Conservation (phyloP, 2,888 invertebrate species). For the Amblyjoppa fuscipennis region DNA sequence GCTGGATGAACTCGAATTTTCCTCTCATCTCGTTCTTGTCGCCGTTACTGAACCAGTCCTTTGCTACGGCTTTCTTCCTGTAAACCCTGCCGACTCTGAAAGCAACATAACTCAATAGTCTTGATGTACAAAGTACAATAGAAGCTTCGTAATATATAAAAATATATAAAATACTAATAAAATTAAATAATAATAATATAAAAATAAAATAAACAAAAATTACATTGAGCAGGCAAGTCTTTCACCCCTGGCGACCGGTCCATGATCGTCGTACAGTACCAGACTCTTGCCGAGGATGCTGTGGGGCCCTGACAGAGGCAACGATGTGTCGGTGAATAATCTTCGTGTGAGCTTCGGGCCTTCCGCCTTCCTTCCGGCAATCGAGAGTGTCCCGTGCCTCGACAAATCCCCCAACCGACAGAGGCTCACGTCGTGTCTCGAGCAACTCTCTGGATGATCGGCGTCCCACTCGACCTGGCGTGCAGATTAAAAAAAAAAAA, state of each 20-base stretch:
- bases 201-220: conserved; percentile 78
- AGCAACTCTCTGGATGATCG: conserved; percentile 88
- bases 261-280: conserved; percentile 95
- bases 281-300: conserved; percentile 93
- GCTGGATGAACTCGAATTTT: conserved; percentile 93
- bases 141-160: background rate
- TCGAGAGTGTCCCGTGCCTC: conserved; percentile 89
- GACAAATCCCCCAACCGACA: conserved; percentile 93
- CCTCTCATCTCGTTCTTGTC: conserved; percentile 89
- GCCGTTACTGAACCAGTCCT: conserved; percentile 95
- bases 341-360: conserved; percentile 89
- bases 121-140: background rate
- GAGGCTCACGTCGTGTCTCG: conserved; percentile 86
- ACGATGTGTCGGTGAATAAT: conserved; percentile 92
- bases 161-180: background rate
- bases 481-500: background rate
- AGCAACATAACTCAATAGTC: conserved; percentile 45
- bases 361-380: conserved; percentile 91
- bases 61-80: conserved; percentile 93
- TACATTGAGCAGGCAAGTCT: conserved; percentile 95
- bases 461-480: conserved; percentile 87
- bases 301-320: conserved; percentile 91
- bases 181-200: too few relatives aligned
- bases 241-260: conserved; percentile 95
- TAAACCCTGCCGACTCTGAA: conserved; percentile 91